Percentiles rank a stretch among this genome's conserved stretches.
These are phyloP conservation scores for Fabriciana adippe DNA, from an alignment of 2,888 invertebrate species.

Conservation along the genomic window DNA sequence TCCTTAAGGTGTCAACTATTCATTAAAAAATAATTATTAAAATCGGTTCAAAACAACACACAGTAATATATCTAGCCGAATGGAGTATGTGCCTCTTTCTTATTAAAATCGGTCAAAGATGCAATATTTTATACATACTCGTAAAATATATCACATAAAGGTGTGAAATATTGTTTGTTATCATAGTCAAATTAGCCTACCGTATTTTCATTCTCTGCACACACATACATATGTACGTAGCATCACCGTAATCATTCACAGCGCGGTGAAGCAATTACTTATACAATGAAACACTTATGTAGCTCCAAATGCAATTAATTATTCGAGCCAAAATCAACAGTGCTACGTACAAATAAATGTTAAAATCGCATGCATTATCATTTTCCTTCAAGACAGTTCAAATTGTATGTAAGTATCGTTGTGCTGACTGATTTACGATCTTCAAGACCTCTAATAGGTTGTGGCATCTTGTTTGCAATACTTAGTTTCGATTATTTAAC, in stretches of 20 bases:
- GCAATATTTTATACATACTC: neutral
- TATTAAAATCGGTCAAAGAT: too few relatives aligned
- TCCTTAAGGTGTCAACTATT: too few relatives aligned
- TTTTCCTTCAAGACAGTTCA: neutral
- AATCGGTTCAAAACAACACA: too few relatives aligned
- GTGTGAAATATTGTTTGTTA: neutral
- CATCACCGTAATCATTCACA: slow-evolving; percentile 21
- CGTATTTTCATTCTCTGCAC: slow-evolving; percentile 9
- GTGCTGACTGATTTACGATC: slow-evolving; percentile 23
- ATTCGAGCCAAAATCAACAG: neutral
- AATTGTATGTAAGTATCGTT: slow-evolving; percentile 4
- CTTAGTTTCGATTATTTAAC: neutral
- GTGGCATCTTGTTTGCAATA: slow-evolving; percentile 14
- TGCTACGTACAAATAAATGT: neutral
- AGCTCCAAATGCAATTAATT: neutral
- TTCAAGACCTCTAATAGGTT: slow-evolving; percentile 8
- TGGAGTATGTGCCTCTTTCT: too few relatives aligned
- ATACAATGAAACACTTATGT: slow-evolving; percentile 2
- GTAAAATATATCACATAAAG: neutral
- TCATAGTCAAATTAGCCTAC: slow-evolving; percentile 9
- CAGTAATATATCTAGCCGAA: too few relatives aligned
- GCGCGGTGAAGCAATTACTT: slow-evolving; percentile 24
- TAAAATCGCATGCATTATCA: slow-evolving; percentile 1
- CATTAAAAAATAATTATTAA: too few relatives aligned
- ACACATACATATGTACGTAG: slow-evolving; percentile 15